A percentile compares a stretch with the other conserved stretches of the same genome.
phyloP scores from a whole-genome alignment of 2,888 invertebrate genomes.

The Entomobrya multifasciata region DNA sequence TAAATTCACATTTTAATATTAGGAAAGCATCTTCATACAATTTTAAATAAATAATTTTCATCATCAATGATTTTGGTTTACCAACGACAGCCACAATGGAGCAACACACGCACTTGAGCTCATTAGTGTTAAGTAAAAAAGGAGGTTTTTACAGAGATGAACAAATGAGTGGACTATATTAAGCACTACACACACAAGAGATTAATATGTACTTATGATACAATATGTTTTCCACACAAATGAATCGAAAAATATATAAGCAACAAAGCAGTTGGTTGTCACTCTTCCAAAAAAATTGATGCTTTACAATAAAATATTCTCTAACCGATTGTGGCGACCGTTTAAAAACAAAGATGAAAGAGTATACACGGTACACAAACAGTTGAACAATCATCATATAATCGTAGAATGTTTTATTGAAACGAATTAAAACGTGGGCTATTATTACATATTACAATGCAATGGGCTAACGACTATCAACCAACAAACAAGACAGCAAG shows the following conservation, averaged over 20 bases:
- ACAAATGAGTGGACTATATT: constrained; percentile 64
- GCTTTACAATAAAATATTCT: neutral
- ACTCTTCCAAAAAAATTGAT: neutral
- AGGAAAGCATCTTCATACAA: constrained; percentile 1
- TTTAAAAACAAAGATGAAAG: constrained; percentile 24
- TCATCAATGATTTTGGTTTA: constrained; percentile 46
- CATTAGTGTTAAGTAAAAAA: constrained; percentile 59
- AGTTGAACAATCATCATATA: constrained; percentile 12
- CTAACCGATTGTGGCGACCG: constrained; percentile 10
- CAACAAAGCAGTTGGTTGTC: neutral
- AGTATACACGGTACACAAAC: neutral
- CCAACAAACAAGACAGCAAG: neutral
- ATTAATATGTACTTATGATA: constrained; percentile 28
- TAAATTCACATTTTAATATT: neutral
- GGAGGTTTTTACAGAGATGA: constrained; percentile 60
- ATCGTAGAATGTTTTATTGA: constrained; percentile 16
- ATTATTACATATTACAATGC: neutral
- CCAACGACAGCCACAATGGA: constrained; percentile 57
- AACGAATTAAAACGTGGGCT: constrained; percentile 16
- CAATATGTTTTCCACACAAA: constrained; percentile 65
- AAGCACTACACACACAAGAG: constrained; percentile 41
- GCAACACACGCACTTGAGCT: constrained; percentile 63
- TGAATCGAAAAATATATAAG: neutral
- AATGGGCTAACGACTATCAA: neutral
- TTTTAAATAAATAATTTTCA: neutral